Conservation (phyloP, 1,140 invertebrate species). For the Meloidogyne chitwoodi region DNA sequence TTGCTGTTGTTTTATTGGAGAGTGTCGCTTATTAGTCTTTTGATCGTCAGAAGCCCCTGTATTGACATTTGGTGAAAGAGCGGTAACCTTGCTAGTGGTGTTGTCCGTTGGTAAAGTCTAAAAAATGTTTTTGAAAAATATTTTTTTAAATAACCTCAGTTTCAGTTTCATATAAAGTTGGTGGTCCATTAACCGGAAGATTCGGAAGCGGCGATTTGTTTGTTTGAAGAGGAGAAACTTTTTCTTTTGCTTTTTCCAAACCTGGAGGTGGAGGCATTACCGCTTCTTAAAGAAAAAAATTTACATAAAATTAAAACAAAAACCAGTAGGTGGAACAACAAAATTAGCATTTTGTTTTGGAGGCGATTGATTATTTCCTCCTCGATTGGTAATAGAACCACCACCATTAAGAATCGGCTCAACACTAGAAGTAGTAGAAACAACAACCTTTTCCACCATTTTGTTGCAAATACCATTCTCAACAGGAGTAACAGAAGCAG, state of each 20-base stretch:
- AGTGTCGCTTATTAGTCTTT: neutral
- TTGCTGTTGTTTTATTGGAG: neutral
- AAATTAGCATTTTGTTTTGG: neutral
- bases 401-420: conserved; percentile 2
- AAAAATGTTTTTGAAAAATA: neutral
- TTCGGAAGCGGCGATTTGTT: neutral
- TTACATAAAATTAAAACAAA: neutral
- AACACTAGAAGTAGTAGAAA: neutral
- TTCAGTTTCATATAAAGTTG: neutral
- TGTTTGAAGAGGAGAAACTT: neutral
- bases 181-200: neutral
- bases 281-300: neutral
- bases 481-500: neutral
- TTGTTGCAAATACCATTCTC: neutral
- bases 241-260: neutral
- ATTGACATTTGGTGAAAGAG: neutral
- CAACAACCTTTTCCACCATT: neutral
- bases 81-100: neutral
- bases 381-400: neutral
- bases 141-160: neutral
- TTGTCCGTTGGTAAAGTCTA: neutral
- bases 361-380: neutral
- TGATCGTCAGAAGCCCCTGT: neutral
- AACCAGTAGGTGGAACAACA: neutral
- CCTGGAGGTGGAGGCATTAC: neutral